Base-by-base conservation (phyloP, 1,140 invertebrate genomes). In the Dolichoris vasculosae region DNA sequence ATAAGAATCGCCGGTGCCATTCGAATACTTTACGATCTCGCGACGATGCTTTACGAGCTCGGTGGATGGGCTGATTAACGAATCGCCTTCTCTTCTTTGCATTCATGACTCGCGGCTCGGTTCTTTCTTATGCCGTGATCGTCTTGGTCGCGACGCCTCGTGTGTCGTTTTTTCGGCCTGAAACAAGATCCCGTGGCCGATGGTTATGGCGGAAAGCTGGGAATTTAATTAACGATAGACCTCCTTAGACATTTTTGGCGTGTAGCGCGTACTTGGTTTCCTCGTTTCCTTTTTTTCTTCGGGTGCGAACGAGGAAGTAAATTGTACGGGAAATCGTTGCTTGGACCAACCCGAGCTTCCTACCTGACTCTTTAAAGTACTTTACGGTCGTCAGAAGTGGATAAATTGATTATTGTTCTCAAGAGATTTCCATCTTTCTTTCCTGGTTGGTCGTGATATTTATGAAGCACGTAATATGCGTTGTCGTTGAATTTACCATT, bases 221-320 rank as follows among this genome's bases (percentile, higher is more conserved):
- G n/a, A 15, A 59, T 32, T 15, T 32, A 32, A 76, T 30, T 30
- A 35, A 17, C 26, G 8, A 7, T 7, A 43, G 40, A 17, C 73
- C 73, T 76, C 13, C 46, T 76, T 46, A 76, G n/a, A 43, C n/a
- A 76, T 76, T 76, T 76, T 46, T 7, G 43, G 73, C 43, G 73
- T 35, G 73, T 76, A n/a, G 17, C 6, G 15, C 26, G 30, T 51
- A 15, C 15, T 2, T 9, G 11, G 63, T 15, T 30, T 32, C 63
- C 26, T 15, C 32, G 40, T 13, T 48, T 48, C 43, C 26, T 76
- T 32, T 76, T 48, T 30, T 30, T 7, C 40, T n/a, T 48, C 26
- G 15, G 40, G 67, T 71, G 73, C 32, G 73, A 76, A 76, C 32
- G 4, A 76, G 73, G 73, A 76, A 76, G 46, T 76, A 76, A 48